phyloP scores from a whole-genome alignment of 2,888 invertebrate species.

The Sinelater perroti region DNA sequence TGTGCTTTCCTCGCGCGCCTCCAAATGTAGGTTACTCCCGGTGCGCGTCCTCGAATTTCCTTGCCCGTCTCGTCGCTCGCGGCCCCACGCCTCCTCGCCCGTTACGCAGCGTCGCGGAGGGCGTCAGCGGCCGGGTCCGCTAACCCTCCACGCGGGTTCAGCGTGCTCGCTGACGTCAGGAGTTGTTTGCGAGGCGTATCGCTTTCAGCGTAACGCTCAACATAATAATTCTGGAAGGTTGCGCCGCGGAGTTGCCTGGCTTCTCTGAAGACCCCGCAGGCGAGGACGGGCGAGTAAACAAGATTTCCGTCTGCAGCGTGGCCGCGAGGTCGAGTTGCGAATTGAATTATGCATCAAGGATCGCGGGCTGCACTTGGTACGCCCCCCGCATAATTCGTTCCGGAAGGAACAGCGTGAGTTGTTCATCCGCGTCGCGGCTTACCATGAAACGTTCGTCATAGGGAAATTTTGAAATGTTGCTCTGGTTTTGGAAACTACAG shows the following conservation, averaged over 20 bases:
- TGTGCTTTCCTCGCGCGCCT: slow-evolving; percentile 1
- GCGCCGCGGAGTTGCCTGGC: neutral
- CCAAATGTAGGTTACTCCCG: slow-evolving; percentile 15
- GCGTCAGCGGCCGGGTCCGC: slow-evolving; percentile 8
- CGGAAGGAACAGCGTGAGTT: too few species aligned
- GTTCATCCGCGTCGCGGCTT: too few species aligned
- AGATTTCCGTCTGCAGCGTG: neutral
- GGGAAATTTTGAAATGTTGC: too few species aligned
- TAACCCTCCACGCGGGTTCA: slow-evolving; percentile 18
- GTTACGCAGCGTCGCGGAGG: slow-evolving; percentile 10
- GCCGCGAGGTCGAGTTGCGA: too few species aligned
- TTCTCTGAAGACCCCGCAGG: slow-evolving; percentile 2
- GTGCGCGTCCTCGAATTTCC: neutral
- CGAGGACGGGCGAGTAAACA: neutral
- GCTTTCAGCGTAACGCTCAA: slow-evolving; percentile 6
- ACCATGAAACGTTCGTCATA: too few species aligned
- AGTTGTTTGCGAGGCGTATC: slow-evolving; percentile 2
- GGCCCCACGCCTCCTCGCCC: slow-evolving; percentile 4
- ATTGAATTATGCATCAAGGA: too few species aligned
- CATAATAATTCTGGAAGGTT: slow-evolving; percentile 12
- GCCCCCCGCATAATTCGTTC: too few species aligned
- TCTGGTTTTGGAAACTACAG: too few species aligned
- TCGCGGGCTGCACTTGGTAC: too few species aligned
- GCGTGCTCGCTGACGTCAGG: slow-evolving; percentile 14
- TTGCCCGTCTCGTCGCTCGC: neutral